phyloP scores from a whole-genome alignment of 2,113 vertebrate species.

The Thinocorus orbignyianus region DNA sequence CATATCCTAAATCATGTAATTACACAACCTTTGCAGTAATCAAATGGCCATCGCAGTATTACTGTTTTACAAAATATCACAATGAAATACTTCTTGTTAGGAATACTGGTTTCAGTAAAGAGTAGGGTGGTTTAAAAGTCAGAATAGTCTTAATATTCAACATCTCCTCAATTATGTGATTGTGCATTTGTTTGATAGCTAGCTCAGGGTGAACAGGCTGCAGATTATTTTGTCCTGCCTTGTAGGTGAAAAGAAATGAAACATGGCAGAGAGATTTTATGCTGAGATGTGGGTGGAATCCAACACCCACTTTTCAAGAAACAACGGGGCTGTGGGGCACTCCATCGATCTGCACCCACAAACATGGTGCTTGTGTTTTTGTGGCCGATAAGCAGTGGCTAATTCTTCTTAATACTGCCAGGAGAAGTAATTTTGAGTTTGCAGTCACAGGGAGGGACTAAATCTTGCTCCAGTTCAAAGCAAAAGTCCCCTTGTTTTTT shows the following conservation, averaged over 20 bases:
- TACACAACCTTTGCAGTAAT: not conserved
- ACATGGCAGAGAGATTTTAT: not conserved
- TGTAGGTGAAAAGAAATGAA: not conserved
- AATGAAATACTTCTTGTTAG: not conserved
- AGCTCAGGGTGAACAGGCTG: not conserved
- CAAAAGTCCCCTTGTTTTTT: not conserved
- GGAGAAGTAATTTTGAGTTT: not conserved
- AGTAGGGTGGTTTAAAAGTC: not conserved
- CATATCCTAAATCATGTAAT: not conserved
- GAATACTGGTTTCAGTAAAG: not conserved
- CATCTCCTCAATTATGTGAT: not conserved
- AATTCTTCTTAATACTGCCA: not conserved
- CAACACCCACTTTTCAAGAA: not conserved
- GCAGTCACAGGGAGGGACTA: not conserved
- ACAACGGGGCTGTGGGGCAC: not conserved
- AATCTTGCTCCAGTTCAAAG: not conserved
- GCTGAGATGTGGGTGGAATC: not conserved
- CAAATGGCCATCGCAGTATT: not conserved
- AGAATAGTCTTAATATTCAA: not conserved
- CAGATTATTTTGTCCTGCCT: not conserved
- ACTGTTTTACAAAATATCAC: not conserved
- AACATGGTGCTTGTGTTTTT: not conserved
- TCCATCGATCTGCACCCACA: not conserved
- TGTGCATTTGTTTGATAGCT: not conserved
- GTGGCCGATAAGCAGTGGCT: not conserved